Conservation (phyloP, 2,797 vertebrate species). For the Strix occidentalis region DNA sequence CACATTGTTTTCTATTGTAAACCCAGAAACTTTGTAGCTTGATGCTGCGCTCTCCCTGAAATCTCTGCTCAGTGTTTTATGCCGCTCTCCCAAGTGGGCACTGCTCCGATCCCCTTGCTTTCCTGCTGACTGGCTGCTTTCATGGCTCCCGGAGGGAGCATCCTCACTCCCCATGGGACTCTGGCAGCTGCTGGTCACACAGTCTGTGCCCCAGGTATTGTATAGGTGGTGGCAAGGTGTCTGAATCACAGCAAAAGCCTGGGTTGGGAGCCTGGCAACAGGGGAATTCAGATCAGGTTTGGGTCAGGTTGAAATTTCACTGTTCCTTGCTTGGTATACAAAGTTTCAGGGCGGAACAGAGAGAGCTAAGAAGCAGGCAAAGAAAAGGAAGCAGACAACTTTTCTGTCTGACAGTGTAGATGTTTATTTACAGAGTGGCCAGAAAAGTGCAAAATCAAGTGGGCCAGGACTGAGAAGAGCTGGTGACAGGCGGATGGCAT, state of each 20-base stretch:
- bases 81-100: neutral
- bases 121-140: rapidly evolving
- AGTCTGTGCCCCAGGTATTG: rapidly evolving
- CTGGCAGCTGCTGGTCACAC: neutral
- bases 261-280: neutral
- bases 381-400: neutral
- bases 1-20: slow-evolving; percentile 14
- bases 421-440: neutral
- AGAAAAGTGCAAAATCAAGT: neutral
- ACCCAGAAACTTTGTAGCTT: neutral
- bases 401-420: neutral
- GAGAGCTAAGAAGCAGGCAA: neutral
- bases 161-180: neutral
- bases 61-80: neutral
- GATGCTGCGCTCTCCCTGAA: neutral
- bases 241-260: neutral
- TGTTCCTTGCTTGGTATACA: neutral
- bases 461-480: neutral
- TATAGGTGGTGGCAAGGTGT: neutral
- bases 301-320: neutral
- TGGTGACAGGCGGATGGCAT: neutral
- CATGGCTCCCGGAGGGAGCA: neutral
- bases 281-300: neutral
- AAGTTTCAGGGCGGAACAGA: neutral
- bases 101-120: rapidly evolving